Conservation (phyloP, 2,797 vertebrate genomes). For the Chaenodraco wilsoni region DNA sequence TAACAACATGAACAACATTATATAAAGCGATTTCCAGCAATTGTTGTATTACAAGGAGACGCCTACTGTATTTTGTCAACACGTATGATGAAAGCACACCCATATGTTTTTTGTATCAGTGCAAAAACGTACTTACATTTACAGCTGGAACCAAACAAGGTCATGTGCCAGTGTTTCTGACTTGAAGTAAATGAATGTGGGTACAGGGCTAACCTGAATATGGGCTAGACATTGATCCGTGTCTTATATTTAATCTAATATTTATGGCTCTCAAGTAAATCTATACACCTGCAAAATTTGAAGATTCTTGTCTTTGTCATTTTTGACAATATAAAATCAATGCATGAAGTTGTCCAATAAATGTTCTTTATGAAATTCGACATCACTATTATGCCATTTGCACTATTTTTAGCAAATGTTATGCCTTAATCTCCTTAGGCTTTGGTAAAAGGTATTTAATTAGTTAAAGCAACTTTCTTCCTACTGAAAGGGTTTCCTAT, state of each 20-base stretch:
- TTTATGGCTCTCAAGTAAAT: neutral
- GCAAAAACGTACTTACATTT: neutral
- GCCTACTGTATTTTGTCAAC: neutral
- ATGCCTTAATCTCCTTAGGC: neutral
- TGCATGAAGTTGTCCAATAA: neutral
- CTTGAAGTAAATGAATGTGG: neutral
- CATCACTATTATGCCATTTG: neutral
- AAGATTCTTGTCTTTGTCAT: neutral
- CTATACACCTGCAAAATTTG: neutral
- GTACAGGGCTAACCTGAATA: neutral
- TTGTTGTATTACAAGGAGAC: conserved; percentile 12
- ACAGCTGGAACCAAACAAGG: neutral
- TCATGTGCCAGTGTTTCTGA: too few species aligned
- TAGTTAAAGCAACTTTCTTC: neutral
- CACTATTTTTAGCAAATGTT: neutral
- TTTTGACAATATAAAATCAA: conserved; percentile 1
- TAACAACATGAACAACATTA: neutral
- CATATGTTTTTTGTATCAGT: neutral
- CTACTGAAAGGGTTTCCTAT: neutral
- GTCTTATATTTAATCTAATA: neutral
- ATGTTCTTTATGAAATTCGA: neutral
- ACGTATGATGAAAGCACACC: neutral
- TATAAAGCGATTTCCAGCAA: neutral
- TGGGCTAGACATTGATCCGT: neutral
- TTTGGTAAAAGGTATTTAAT: neutral